phyloP scores from a whole-genome alignment of 2,113 vertebrate species.

The Formicarius rufipectus region DNA sequence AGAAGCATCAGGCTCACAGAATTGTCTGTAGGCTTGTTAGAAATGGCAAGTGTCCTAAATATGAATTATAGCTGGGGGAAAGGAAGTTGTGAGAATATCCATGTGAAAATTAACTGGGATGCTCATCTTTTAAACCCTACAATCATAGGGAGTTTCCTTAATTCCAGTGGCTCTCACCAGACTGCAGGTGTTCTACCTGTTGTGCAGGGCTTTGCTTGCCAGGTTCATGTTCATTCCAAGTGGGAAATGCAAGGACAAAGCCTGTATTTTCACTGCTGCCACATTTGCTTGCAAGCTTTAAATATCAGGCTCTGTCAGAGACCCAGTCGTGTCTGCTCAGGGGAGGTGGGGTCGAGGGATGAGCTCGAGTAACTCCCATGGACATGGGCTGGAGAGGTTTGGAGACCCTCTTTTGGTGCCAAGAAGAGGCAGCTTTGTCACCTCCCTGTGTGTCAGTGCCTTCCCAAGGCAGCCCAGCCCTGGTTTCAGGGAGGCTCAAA shows the following conservation, averaged over 20 bases:
- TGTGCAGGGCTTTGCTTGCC: background rate
- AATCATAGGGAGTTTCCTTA: background rate
- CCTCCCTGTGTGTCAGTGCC: background rate
- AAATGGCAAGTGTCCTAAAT: background rate
- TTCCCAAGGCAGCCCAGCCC: background rate
- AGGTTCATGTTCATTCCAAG: background rate
- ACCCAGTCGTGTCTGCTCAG: background rate
- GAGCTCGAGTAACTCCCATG: background rate
- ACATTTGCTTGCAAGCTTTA: background rate
- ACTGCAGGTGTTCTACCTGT: background rate
- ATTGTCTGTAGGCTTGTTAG: background rate
- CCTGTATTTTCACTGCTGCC: background rate
- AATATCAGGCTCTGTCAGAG: background rate
- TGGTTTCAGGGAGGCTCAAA: background rate
- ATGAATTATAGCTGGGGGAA: background rate
- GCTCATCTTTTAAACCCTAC: background rate
- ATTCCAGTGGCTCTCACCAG: background rate
- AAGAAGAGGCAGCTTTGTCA: background rate
- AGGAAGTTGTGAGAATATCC: background rate
- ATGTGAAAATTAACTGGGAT: background rate
- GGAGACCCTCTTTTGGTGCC: background rate
- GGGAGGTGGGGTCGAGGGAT: background rate
- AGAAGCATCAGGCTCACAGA: background rate
- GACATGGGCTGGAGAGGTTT: fast-evolving
- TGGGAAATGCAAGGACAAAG: background rate